These are phyloP conservation scores for Chrysodeixis includens DNA, from an alignment of 2,888 invertebrate genomes.

Conservation along the genomic window DNA sequence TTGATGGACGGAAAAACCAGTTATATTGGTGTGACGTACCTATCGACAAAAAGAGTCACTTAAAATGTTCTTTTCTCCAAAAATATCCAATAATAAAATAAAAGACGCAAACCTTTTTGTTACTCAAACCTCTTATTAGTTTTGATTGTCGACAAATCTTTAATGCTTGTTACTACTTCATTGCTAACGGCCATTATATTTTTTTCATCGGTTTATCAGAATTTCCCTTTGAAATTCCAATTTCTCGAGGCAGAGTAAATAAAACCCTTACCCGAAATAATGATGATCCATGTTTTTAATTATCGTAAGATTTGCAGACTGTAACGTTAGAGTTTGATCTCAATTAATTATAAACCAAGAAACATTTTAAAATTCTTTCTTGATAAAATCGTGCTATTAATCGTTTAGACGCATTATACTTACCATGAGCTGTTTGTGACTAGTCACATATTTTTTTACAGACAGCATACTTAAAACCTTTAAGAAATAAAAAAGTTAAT, in stretches of 20 bases:
- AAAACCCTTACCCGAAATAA: background rate
- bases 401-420: no score
- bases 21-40: background rate
- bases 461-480: no score
- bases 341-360: background rate
- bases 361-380: background rate
- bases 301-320: background rate
- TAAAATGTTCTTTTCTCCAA: background rate
- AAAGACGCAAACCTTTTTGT: background rate
- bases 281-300: conserved; percentile 4
- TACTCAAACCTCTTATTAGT: background rate
- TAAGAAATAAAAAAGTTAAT: no score
- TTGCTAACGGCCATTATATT: background rate
- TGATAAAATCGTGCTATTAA: no score
- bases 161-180: background rate
- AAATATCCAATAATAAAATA: background rate
- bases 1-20: no score
- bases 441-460: no score
- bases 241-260: background rate
- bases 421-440: no score
- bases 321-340: background rate
- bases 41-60: background rate
- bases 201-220: background rate
- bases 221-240: background rate
- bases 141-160: background rate